These are phyloP conservation scores for Passerina amoena DNA, from an alignment of 2,113 vertebrate genomes.

Conservation along the genomic window DNA sequence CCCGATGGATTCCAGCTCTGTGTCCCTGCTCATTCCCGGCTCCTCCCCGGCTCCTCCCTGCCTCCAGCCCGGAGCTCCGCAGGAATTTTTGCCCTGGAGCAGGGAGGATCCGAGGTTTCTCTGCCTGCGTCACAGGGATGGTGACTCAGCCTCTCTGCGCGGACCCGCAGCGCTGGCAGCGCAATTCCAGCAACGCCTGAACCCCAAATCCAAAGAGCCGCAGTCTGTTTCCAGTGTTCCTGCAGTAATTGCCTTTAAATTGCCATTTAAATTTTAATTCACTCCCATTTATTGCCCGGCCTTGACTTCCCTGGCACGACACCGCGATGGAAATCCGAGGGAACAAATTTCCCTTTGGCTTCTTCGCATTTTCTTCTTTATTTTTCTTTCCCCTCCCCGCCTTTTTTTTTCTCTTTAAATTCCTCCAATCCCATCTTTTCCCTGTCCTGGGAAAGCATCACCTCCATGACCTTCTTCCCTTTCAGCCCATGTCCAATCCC, in stretches of 20 bases:
- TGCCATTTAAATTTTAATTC: background rate
- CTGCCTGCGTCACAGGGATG: background rate
- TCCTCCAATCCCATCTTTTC: background rate
- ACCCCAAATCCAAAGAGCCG: background rate
- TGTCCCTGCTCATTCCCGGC: background rate
- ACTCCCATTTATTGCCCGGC: background rate
- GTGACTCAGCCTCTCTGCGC: constrained; percentile 5
- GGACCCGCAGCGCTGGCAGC: background rate
- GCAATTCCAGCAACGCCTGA: background rate
- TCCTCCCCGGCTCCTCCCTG: background rate
- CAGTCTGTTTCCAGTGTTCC: background rate
- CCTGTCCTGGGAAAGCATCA: background rate
- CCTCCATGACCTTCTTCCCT: background rate
- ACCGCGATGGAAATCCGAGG: background rate
- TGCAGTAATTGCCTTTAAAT: constrained; percentile 5
- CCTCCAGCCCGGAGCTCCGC: background rate
- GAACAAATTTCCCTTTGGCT: background rate
- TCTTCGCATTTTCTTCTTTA: background rate
- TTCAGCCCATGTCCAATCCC: background rate
- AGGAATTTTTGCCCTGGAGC: background rate
- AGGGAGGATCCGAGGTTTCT: background rate
- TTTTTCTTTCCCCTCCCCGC: too few relatives aligned
- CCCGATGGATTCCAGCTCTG: background rate
- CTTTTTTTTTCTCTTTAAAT: too few relatives aligned
- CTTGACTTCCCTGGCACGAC: background rate